Evolutionary conservation across 2,888 invertebrate species (phyloP).

Genomic region (Apamea monoglypha): DNA sequence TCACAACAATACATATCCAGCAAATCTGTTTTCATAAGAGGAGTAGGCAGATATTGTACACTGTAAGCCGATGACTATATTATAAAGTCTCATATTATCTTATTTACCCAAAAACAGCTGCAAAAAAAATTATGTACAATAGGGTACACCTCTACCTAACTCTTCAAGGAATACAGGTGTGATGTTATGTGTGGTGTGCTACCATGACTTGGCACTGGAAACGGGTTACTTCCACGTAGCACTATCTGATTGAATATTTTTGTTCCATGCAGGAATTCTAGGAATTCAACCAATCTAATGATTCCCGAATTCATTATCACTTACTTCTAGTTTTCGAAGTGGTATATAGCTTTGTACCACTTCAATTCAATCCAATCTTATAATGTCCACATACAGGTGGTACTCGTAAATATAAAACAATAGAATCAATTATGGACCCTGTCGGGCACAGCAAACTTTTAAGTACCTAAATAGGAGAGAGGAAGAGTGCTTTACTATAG

Average conservation of each 20-base stretch:
- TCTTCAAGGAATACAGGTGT: too few species aligned
- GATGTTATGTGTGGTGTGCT: not conserved
- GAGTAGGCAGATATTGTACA: not conserved
- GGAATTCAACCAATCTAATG: not conserved
- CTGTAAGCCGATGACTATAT: not conserved
- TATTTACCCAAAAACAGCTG: too few species aligned
- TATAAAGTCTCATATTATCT: not conserved
- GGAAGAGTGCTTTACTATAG: too few species aligned
- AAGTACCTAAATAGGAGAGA: too few species aligned
- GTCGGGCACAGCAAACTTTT: too few species aligned
- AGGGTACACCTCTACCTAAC: too few species aligned
- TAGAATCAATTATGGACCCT: too few species aligned
- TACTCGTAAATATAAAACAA: too few species aligned
- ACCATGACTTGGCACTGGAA: not conserved
- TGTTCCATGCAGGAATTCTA: not conserved
- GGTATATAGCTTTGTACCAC: not conserved
- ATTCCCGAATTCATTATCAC: not conserved
- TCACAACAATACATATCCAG: slow-evolving; percentile 22
- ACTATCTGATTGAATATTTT: not conserved
- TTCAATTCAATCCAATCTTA: not conserved
- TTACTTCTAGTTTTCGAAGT: not conserved
- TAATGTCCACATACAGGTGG: too few species aligned
- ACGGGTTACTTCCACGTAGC: not conserved
- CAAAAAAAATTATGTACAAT: too few species aligned
- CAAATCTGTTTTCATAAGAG: slow-evolving; percentile 29